Conservation (phyloP, 2,888 invertebrate genomes). For the Drosophila lutescens region DNA sequence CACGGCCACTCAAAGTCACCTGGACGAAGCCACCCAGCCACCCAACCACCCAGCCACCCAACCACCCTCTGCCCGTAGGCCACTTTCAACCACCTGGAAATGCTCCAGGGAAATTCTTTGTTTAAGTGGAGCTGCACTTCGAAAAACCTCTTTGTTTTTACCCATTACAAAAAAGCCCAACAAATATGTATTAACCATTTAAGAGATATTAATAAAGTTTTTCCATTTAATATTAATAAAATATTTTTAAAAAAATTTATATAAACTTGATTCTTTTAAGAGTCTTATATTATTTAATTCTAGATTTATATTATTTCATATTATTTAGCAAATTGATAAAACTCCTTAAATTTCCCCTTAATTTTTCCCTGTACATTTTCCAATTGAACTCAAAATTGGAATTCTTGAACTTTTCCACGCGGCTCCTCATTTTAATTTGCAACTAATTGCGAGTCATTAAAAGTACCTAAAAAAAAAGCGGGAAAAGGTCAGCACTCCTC, state of each 20-base stretch:
- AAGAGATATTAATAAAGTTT: too few species aligned
- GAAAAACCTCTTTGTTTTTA: not conserved
- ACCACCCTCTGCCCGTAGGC: not conserved
- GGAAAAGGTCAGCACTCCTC: slow-evolving; percentile 23
- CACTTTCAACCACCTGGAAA: not conserved
- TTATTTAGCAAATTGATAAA: too few species aligned
- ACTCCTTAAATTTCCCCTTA: too few species aligned
- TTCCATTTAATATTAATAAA: too few species aligned
- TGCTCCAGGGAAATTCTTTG: not conserved
- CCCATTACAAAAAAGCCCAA: too few species aligned
- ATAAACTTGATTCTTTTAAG: too few species aligned
- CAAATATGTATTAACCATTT: too few species aligned
- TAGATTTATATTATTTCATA: too few species aligned
- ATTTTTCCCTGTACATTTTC: too few species aligned
- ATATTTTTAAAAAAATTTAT: too few species aligned
- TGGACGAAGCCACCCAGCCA: slow-evolving; percentile 1
- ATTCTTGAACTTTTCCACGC: slow-evolving; percentile 5
- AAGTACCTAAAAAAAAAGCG: slow-evolving; percentile 27
- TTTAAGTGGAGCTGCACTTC: not conserved
- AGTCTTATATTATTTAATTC: too few species aligned
- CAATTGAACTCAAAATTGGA: not conserved
- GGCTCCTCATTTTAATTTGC: slow-evolving; percentile 59
- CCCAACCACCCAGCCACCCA: slow-evolving; percentile 13
- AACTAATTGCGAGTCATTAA: slow-evolving; percentile 77
- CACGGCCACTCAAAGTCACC: slow-evolving; percentile 47